Percentiles rank a stretch among this genome's conserved stretches.
These are phyloP conservation scores for Eucidaris tribuloides DNA, from an alignment of 35 echinoderm and acorn worm species.

Conservation along the genomic window DNA sequence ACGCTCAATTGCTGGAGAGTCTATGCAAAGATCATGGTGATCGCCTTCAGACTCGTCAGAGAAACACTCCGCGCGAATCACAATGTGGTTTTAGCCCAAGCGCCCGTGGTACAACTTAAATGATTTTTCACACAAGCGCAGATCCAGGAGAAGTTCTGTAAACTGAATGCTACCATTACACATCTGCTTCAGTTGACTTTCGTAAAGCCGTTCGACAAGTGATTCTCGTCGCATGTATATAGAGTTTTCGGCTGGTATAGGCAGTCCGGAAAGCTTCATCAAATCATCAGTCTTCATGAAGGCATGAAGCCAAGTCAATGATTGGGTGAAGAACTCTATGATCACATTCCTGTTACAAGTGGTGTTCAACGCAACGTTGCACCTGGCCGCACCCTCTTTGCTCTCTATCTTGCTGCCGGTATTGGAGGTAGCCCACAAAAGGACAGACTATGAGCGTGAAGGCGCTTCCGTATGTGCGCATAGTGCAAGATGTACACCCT, in stretches of 20 bases:
- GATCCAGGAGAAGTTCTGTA: conserved; percentile 38
- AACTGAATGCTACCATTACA: conserved; percentile 11
- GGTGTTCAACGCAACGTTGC: conserved; percentile 47
- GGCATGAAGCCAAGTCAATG: conserved; percentile 6
- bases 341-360: neutral
- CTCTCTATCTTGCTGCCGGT: conserved; percentile 21
- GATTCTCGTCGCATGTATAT: neutral
- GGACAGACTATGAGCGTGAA: neutral
- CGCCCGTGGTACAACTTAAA: conserved; percentile 19
- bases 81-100: conserved; percentile 1
- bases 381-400: conserved; percentile 38
- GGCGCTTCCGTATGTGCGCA: conserved; percentile 9
- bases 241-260: conserved; percentile 5
- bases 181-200: conserved; percentile 18
- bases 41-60: neutral
- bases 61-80: neutral
- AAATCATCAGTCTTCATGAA: conserved; percentile 22
- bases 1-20: neutral
- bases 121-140: conserved; percentile 24
- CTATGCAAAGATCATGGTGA: conserved; percentile 4
- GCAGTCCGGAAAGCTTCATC: conserved; percentile 14
- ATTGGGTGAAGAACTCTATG: neutral
- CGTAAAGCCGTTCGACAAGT: conserved; percentile 28
- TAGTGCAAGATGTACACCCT: conserved; percentile 10
- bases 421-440: neutral